Conservation (phyloP, 2,113 vertebrate genomes). For the Ctenodactylus gundi region DNA sequence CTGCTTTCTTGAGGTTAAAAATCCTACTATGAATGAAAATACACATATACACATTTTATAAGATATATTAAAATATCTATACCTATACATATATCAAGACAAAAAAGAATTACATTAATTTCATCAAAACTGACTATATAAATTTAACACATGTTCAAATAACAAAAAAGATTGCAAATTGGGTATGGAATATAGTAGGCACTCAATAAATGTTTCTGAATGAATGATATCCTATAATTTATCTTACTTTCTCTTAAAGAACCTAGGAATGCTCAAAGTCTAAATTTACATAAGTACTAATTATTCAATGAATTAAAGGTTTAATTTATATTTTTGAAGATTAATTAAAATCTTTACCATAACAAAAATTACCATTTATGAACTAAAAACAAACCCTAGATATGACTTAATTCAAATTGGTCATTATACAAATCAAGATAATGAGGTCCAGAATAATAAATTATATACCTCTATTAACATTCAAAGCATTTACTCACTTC, state of each 20-base stretch:
- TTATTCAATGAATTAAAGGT: not conserved
- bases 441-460: constrained; percentile 16
- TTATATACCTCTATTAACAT: not conserved
- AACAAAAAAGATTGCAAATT: constrained; percentile 22
- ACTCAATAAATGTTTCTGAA: constrained; percentile 70
- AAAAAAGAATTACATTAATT: constrained; percentile 34
- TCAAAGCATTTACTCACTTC: constrained; percentile 89
- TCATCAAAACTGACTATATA: not conserved
- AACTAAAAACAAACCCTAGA: constrained; percentile 17
- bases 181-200: constrained; percentile 61
- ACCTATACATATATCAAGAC: not conserved
- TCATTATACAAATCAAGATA: not conserved
- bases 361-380: constrained; percentile 45
- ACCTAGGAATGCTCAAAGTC: not conserved
- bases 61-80: not conserved
- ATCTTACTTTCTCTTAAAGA: not conserved
- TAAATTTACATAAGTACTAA: not conserved
- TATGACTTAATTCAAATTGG: not conserved
- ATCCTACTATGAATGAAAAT: not conserved
- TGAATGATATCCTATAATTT: constrained; percentile 16
- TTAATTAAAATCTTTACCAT: constrained; percentile 35
- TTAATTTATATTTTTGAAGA: constrained; percentile 28
- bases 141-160: constrained; percentile 26
- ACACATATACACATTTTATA: not conserved
- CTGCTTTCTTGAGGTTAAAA: constrained; percentile 14